Evolutionary conservation across 2,113 vertebrate genomes (phyloP).

Genomic region (Calypte anna): DNA sequence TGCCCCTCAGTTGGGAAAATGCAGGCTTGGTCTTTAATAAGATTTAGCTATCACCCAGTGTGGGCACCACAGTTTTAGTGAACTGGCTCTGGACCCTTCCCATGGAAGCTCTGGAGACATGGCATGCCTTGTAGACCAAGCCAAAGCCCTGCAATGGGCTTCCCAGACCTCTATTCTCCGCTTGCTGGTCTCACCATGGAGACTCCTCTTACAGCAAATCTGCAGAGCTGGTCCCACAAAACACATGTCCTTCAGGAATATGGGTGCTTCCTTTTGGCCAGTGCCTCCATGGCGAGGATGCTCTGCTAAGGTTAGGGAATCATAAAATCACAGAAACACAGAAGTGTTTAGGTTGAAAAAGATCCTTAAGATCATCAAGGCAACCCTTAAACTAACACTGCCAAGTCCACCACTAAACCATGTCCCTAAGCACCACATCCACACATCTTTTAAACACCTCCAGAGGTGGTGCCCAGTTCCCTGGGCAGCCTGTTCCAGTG

Average conservation of each 20-base stretch:
- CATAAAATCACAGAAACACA: too few species aligned
- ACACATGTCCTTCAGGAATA: neutral
- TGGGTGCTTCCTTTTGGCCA: neutral
- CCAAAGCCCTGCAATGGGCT: neutral
- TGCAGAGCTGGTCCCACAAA: neutral
- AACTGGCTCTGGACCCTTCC: neutral
- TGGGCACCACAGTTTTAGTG: neutral
- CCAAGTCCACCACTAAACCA: too few species aligned
- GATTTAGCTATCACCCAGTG: neutral
- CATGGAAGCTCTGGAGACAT: neutral
- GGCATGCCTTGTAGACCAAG: rapidly evolving
- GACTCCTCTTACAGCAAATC: neutral
- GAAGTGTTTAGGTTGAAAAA: too few species aligned
- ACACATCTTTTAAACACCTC: too few species aligned
- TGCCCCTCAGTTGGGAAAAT: neutral
- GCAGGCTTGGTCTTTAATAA: neutral
- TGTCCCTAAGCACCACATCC: too few species aligned
- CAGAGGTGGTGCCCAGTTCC: too few species aligned
- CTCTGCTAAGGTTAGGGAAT: neutral
- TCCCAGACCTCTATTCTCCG: rapidly evolving
- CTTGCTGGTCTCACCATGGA: neutral
- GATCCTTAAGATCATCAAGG: too few species aligned
- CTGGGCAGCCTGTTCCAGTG: too few species aligned
- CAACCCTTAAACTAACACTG: too few species aligned
- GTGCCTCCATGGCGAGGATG: neutral